These are phyloP conservation scores for Papilio protenor DNA, from an alignment of 2,888 invertebrate genomes.

Conservation along the genomic window DNA sequence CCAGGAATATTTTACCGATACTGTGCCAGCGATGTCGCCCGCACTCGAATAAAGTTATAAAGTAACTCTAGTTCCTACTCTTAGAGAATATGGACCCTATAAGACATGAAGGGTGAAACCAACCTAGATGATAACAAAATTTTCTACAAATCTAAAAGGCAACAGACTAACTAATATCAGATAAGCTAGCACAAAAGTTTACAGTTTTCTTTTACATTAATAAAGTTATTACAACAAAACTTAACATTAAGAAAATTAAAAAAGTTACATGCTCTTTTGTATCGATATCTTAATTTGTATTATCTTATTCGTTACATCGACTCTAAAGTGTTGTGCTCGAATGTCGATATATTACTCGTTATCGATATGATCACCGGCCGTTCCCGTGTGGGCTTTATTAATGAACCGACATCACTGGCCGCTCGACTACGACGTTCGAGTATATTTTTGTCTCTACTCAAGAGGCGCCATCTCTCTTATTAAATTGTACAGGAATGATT, in stretches of 20 bases:
- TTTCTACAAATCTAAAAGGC: neutral
- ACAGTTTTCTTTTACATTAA: no score
- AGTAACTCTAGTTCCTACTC: conserved; percentile 12
- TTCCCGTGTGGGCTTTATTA: conserved; percentile 43
- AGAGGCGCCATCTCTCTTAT: conserved; percentile 35
- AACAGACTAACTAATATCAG: neutral
- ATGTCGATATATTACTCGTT: conserved; percentile 35
- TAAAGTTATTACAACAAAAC: neutral
- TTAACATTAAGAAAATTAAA: conserved; percentile 2
- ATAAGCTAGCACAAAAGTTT: neutral
- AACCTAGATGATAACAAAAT: neutral
- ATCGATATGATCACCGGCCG: conserved; percentile 38
- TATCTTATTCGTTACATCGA: conserved; percentile 23
- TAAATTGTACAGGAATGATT: conserved; percentile 37
- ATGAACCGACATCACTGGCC: conserved; percentile 42
- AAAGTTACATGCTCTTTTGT: neutral
- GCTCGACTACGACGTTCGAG: conserved; percentile 36
- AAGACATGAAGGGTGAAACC: neutral
- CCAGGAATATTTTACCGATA: conserved; percentile 44
- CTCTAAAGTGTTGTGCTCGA: conserved; percentile 18
- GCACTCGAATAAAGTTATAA: conserved; percentile 11
- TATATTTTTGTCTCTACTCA: conserved; percentile 35
- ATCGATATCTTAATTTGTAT: conserved; percentile 11
- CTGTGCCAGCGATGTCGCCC: conserved; percentile 45
- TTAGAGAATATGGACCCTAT: conserved; percentile 13